A percentile compares a stretch with the other conserved stretches of the same genome.
Evolutionary conservation across 2,113 vertebrate genomes (phyloP).

Genomic region (Corythaixoides concolor): DNA sequence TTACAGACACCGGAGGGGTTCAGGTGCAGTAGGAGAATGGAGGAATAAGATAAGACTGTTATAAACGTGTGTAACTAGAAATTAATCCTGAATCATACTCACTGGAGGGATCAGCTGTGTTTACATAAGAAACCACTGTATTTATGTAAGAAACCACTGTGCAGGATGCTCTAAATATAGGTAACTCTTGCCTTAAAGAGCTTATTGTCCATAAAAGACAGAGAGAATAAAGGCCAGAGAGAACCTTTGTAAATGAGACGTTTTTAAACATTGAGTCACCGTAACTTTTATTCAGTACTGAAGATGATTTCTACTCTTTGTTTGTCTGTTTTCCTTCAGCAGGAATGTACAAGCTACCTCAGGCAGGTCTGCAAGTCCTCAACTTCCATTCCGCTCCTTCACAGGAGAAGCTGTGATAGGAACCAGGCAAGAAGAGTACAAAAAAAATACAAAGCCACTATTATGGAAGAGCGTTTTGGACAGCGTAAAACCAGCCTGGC

Average conservation of each 20-base stretch:
- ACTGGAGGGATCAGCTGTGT: not conserved
- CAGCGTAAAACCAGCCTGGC: not conserved
- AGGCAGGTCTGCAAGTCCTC: not conserved
- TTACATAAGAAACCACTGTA: not conserved
- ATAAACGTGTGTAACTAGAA: not conserved
- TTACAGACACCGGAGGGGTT: not conserved
- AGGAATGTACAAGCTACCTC: not conserved
- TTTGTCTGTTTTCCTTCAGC: not conserved
- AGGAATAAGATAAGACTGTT: not conserved
- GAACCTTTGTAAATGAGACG: not conserved
- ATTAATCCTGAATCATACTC: not conserved
- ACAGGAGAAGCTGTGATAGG: not conserved
- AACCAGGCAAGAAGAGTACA: not conserved
- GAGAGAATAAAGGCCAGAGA: not conserved
- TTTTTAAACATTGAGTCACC: not conserved
- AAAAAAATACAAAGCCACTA: not conserved
- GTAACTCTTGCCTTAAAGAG: not conserved
- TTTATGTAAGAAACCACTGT: not conserved
- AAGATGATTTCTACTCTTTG: not conserved
- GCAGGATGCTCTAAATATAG: conserved; percentile 2
- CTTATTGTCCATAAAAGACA: not conserved
- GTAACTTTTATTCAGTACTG: not conserved
- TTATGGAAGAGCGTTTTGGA: not conserved
- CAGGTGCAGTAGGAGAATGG: not conserved
- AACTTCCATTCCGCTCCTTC: not conserved